These are phyloP conservation scores for Drosophila nikananu DNA, from an alignment of 1,140 invertebrate species.

Conservation along the genomic window DNA sequence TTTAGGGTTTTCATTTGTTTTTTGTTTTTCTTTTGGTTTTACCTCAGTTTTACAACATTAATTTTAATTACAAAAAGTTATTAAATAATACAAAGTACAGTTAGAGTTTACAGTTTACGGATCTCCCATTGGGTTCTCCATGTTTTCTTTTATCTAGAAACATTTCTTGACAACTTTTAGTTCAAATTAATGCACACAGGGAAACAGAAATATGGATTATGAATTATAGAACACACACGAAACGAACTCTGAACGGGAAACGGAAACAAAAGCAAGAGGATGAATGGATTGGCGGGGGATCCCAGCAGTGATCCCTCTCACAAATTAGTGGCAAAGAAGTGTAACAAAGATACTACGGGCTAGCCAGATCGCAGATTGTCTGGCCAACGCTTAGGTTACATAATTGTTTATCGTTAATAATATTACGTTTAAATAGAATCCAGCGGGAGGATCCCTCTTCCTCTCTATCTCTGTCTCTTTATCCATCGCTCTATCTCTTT, in stretches of 20 bases:
- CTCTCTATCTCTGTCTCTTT: slow-evolving; percentile 4
- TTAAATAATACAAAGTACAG: slow-evolving; percentile 68
- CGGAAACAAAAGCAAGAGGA: slow-evolving; percentile 47
- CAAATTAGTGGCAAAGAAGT: slow-evolving; percentile 57
- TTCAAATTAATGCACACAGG: slow-evolving; percentile 83
- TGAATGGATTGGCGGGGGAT: slow-evolving; percentile 16
- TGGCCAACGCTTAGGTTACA: slow-evolving; percentile 71
- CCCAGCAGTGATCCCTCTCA: slow-evolving; percentile 9
- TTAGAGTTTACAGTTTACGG: slow-evolving; percentile 56
- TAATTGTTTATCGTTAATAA: slow-evolving; percentile 80
- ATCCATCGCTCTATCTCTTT: slow-evolving; percentile 65
- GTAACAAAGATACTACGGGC: slow-evolving; percentile 64
- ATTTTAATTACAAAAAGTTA: slow-evolving; percentile 72
- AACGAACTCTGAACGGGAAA: slow-evolving; percentile 42
- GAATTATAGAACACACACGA: slow-evolving; percentile 57
- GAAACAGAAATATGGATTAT: slow-evolving; percentile 53
- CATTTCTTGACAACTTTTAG: slow-evolving; percentile 68
- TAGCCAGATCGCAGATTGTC: slow-evolving; percentile 26
- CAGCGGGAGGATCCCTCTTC: slow-evolving; percentile 14
- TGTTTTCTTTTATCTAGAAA: slow-evolving; percentile 44
- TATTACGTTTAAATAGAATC: slow-evolving; percentile 76
- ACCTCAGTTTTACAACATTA: slow-evolving; percentile 83
- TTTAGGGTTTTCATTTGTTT: slow-evolving; percentile 25
- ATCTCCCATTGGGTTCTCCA: slow-evolving; percentile 40
- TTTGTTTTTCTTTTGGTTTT: slow-evolving; percentile 51